Evolutionary conservation across 2,797 vertebrate species (phyloP).

Genomic region (Pseudochromis fuscus): DNA sequence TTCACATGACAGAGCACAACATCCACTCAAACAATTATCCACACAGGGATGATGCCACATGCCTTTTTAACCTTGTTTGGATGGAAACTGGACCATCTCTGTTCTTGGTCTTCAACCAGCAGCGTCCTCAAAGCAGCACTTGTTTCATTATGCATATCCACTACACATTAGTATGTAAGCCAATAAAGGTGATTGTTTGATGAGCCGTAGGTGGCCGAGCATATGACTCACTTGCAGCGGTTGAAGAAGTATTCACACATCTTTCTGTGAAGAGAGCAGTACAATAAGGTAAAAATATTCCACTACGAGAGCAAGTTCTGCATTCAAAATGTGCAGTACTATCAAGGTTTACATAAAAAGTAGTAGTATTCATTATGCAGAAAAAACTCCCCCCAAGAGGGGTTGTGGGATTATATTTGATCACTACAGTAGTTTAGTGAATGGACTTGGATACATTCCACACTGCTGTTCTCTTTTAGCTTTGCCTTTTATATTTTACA

Average conservation of each 20-base stretch:
- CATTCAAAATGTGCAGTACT: conserved; percentile 9
- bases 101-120: conserved; percentile 43
- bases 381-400: not conserved
- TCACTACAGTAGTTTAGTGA: conserved; percentile 1
- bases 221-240: conserved; percentile 24
- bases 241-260: conserved; percentile 10
- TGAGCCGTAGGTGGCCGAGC: conserved; percentile 36
- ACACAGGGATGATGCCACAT: conserved; percentile 64
- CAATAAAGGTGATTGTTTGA: conserved; percentile 48
- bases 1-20: conserved; percentile 60
- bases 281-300: conserved; percentile 3
- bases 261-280: conserved; percentile 1
- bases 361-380: conserved; percentile 9
- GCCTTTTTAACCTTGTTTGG: conserved; percentile 70
- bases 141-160: conserved; percentile 54
- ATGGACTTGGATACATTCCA: not conserved
- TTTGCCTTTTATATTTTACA: not conserved
- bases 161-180: conserved; percentile 22
- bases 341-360: conserved; percentile 16
- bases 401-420: conserved; percentile 8
- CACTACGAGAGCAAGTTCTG: not conserved
- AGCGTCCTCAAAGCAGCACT: conserved; percentile 48
- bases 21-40: conserved; percentile 64
- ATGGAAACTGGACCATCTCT: conserved; percentile 56
- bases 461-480: not conserved